Evolutionary conservation across 2,113 vertebrate genomes (phyloP).

Genomic region (Gorsachius goisagi): DNA sequence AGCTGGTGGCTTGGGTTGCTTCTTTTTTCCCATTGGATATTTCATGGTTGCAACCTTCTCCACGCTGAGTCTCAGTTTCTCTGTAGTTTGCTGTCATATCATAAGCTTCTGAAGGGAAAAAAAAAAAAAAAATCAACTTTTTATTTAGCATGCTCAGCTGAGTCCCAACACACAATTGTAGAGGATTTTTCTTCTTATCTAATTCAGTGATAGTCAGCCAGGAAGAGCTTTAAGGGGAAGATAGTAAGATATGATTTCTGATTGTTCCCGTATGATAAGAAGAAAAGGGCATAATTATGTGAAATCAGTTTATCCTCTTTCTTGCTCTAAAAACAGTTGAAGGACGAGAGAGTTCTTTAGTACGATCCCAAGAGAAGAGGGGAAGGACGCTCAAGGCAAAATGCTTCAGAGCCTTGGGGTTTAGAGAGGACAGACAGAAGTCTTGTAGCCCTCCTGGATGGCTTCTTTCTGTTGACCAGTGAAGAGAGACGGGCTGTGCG

Average conservation of each 20-base stretch:
- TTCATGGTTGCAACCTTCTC: background rate
- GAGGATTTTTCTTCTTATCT: background rate
- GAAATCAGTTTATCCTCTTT: constrained; percentile 5
- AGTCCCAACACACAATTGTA: background rate
- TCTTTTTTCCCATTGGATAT: background rate
- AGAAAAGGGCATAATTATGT: background rate
- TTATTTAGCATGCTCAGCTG: background rate
- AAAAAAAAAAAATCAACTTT: background rate
- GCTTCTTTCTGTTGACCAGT: background rate
- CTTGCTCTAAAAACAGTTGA: background rate
- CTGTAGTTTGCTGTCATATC: background rate
- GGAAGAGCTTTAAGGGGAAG: background rate
- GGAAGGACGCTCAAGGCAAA: background rate
- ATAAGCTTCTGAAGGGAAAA: background rate
- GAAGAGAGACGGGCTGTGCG: background rate
- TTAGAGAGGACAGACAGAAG: background rate
- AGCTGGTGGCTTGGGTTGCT: background rate
- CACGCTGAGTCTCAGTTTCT: background rate
- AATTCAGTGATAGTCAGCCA: background rate
- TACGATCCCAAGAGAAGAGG: background rate
- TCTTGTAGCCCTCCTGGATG: no score
- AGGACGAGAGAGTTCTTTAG: background rate
- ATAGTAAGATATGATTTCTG: background rate
- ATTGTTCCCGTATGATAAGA: background rate
- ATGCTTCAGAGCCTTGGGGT: background rate